Evolutionary conservation across 2,797 vertebrate genomes (phyloP), one percentile per base, ranked within the genome.

Genomic region (Oreonectes daqikongensis): DNA sequence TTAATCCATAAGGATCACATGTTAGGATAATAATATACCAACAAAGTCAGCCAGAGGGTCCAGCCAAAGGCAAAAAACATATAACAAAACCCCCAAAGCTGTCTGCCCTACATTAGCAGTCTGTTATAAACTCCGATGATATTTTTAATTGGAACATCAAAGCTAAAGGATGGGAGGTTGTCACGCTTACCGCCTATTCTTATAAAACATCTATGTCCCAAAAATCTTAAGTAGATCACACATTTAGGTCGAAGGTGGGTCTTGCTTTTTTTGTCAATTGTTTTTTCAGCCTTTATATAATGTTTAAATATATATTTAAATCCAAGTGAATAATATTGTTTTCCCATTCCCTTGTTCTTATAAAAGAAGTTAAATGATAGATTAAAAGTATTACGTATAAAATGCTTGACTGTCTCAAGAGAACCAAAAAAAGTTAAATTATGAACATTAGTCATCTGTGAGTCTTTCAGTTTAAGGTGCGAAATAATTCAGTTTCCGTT

Each of bases 91-190:
- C 8, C 8, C 8, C 53, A 24, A 55, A 26, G 3, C 12, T 15
- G 22, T 26, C 53, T 55, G 53, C 24, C 22, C 53, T 55, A 55
- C 12, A 55, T 55, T 2, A 55, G 5, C 53, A 26, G 12, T 57
- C 12, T 26, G 5, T 15, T 28, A 26, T 26, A 57, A 57, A 52
- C n/a, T 22, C 22, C 1, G 5, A 22, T 17, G 30, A 35, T 28
- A 14, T 57, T 26, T 72, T 44, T 63, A 63, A 42, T 70, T 57
- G 69, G 52, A 42, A 48, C 71, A 38, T 52, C 15, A 73, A 38
- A 73, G 59, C 42, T 24, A 44, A 35, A 35, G 9, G 35, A 35
- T 35, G 40, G n/a, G 53, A 38, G 69, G 38, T 59, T 38, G 22
- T 40, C 32, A 59, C 44, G 59, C 4, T 59, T 44, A 12, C 32